phyloP scores from a whole-genome alignment of 2,888 invertebrate genomes.

The Drosophila cracens region DNA sequence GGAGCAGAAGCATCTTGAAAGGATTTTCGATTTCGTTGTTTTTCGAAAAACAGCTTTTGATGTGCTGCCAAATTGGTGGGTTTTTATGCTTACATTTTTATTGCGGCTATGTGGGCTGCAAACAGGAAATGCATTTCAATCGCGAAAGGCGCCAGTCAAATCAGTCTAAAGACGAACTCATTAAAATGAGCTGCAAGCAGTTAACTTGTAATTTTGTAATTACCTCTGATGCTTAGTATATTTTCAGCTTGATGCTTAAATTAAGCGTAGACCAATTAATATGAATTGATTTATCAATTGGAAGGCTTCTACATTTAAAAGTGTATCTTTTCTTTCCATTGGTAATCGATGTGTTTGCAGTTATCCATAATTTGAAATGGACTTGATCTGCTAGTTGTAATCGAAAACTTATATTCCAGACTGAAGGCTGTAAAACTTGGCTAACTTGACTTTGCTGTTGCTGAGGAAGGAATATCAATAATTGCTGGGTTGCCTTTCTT shows the following conservation, averaged over 20 bases:
- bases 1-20: constrained; percentile 66
- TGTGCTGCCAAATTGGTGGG: constrained; percentile 59
- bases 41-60: constrained; percentile 53
- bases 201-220: constrained; percentile 17
- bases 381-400: background rate
- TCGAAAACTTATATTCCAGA: background rate
- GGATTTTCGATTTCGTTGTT: constrained; percentile 53
- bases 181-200: constrained; percentile 2
- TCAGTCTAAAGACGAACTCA: constrained; percentile 6
- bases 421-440: background rate
- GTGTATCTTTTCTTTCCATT: no score
- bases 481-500: background rate
- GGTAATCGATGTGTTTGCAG: background rate
- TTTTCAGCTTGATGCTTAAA: background rate
- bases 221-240: background rate
- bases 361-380: no score
- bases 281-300: background rate
- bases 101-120: constrained; percentile 31
- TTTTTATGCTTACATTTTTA: constrained; percentile 49
- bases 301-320: background rate
- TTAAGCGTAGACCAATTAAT: background rate
- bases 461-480: background rate
- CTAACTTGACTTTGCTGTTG: background rate
- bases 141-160: constrained; percentile 41
- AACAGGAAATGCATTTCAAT: constrained; percentile 56